A percentile compares a stretch with the other conserved stretches of the same genome.
phyloP scores from a whole-genome alignment of 2,113 vertebrate genomes.

The Lontra canadensis region DNA sequence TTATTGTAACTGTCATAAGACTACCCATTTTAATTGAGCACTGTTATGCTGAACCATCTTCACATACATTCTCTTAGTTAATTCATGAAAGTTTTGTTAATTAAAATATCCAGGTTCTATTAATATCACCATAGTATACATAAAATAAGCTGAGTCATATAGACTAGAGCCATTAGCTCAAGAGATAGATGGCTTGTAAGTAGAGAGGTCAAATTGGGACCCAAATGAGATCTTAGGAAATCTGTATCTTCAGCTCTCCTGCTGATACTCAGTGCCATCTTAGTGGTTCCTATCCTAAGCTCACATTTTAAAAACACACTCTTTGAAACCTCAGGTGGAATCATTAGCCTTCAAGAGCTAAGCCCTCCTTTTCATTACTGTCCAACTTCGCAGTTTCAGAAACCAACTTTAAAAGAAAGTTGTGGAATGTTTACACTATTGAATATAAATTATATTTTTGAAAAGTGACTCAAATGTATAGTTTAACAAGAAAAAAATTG shows the following conservation, averaged over 20 bases:
- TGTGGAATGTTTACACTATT: neutral
- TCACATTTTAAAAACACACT: neutral
- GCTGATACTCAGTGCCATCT: neutral
- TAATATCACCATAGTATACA: neutral
- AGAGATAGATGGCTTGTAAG: neutral
- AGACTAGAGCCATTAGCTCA: neutral
- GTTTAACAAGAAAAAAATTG: neutral
- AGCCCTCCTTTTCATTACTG: neutral
- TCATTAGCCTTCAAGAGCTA: neutral
- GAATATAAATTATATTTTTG: slow-evolving; percentile 9
- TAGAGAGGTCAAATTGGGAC: neutral
- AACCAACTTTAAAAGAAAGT: neutral
- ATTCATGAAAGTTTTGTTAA: neutral
- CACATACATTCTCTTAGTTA: neutral
- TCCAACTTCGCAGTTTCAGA: neutral
- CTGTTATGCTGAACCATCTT: neutral
- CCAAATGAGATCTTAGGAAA: neutral
- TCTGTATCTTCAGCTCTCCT: neutral
- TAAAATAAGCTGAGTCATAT: neutral
- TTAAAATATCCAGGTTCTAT: neutral
- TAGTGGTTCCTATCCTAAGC: neutral
- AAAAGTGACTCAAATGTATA: neutral
- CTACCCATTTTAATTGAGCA: neutral
- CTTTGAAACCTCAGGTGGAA: neutral
- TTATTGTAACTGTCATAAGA: neutral